phyloP scores from a whole-genome alignment of 2,797 vertebrate genomes.

The Sebastes steindachneri region DNA sequence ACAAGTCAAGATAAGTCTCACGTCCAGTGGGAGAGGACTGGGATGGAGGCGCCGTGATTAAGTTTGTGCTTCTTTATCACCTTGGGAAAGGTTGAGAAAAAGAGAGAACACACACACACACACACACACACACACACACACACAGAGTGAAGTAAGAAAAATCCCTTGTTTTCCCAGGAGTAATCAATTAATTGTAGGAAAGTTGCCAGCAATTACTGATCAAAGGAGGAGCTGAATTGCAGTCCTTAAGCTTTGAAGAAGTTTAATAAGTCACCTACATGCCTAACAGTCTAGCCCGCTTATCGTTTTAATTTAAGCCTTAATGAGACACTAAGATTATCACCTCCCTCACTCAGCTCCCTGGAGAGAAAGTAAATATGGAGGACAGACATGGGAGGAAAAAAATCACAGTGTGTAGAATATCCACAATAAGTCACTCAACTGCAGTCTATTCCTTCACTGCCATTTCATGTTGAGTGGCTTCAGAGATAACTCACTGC shows the following conservation, averaged over 20 bases:
- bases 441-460: neutral
- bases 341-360: slow-evolving; percentile 52
- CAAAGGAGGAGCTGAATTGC: slow-evolving; percentile 74
- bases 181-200: slow-evolving; percentile 82
- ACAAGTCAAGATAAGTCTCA: slow-evolving; percentile 38
- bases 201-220: slow-evolving; percentile 81
- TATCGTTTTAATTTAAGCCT: slow-evolving; percentile 78
- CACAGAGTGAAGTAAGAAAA: slow-evolving; percentile 22
- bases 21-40: slow-evolving; percentile 20
- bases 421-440: slow-evolving; percentile 10
- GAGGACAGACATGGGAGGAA: slow-evolving; percentile 33
- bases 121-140: neutral
- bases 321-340: slow-evolving; percentile 79
- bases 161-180: slow-evolving; percentile 67
- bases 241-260: slow-evolving; percentile 79
- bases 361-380: slow-evolving; percentile 53
- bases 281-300: slow-evolving; percentile 70
- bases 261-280: slow-evolving; percentile 81
- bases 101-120: neutral
- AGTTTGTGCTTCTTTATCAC: slow-evolving; percentile 54
- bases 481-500: slow-evolving; percentile 13
- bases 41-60: slow-evolving; percentile 24
- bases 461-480: neutral
- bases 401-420: neutral
- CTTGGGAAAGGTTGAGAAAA: slow-evolving; percentile 58